Conservation (phyloP, 2,113 vertebrate species). For the Platysternon megacephalum region DNA sequence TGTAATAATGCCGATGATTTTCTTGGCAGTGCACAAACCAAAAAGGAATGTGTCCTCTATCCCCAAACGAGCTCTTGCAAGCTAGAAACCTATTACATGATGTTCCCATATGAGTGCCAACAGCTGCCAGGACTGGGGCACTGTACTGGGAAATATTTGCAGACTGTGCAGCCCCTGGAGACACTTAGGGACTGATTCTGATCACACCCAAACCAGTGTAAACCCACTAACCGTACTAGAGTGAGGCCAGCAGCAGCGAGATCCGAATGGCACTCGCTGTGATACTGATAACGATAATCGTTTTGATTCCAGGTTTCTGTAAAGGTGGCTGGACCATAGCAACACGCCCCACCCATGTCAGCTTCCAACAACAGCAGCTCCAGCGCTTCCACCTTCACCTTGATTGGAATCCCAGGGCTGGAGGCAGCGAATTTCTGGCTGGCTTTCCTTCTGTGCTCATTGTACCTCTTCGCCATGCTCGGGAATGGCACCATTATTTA, state of each 20-base stretch:
- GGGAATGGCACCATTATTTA: background rate
- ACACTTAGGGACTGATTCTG: background rate
- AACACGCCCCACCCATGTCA: background rate
- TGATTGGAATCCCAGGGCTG: constrained; percentile 61
- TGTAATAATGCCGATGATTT: too few species aligned
- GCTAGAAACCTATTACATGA: too few species aligned
- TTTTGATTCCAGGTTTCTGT: background rate
- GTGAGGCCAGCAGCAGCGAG: background rate
- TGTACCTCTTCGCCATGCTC: background rate
- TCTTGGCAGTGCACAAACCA: too few species aligned
- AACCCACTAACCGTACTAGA: background rate
- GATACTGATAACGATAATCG: background rate
- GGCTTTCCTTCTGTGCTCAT: background rate
- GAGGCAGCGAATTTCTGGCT: background rate
- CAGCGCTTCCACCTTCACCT: constrained; percentile 47
- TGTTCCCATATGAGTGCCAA: background rate
- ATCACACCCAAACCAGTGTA: background rate
- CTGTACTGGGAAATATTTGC: background rate
- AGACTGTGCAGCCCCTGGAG: background rate
- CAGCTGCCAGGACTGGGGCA: background rate
- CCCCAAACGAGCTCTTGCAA: too few species aligned
- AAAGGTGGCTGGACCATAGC: background rate
- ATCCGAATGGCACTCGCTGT: background rate
- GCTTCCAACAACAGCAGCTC: background rate
- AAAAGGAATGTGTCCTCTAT: too few species aligned